A percentile compares a stretch with the other conserved stretches of the same genome.
Conservation (phyloP, 2,797 vertebrate species). For the Enteromius mattozi region DNA sequence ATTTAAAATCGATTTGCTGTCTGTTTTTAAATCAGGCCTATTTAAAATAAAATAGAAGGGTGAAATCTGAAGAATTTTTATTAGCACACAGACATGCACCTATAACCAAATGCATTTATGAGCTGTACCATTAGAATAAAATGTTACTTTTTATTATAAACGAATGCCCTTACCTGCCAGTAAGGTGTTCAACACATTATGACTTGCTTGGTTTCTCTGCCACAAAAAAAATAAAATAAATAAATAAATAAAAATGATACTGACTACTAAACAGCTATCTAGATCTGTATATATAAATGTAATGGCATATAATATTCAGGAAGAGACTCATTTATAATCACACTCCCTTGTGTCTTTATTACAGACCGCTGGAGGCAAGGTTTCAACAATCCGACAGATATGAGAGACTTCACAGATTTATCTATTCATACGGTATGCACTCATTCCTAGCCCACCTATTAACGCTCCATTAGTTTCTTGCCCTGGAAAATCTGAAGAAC, state of each 20-base stretch:
- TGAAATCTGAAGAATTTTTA: neutral
- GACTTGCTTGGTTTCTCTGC: constrained; percentile 44
- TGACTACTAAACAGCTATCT: constrained; percentile 14
- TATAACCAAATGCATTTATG: neutral
- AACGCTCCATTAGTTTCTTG: constrained; percentile 43
- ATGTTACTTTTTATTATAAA: neutral
- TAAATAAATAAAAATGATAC: neutral
- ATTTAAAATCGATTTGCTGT: constrained; percentile 28
- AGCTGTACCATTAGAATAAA: neutral
- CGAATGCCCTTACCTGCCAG: neutral
- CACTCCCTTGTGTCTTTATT: constrained; percentile 60
- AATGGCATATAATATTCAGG: constrained; percentile 56
- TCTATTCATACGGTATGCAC: constrained; percentile 56
- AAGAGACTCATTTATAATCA: constrained; percentile 62
- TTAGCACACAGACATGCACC: neutral
- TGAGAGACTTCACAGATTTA: constrained; percentile 60
- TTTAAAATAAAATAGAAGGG: neutral
- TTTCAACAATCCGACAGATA: constrained; percentile 64
- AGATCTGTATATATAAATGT: constrained; percentile 34
- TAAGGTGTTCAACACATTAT: constrained; percentile 5
- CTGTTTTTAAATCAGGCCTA: neutral
- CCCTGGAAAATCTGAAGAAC: constrained; percentile 41
- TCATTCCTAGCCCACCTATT: constrained; percentile 1
- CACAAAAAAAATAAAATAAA: neutral
- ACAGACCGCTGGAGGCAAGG: constrained; percentile 63